Evolutionary conservation across 2,113 vertebrate species (phyloP), one percentile per base, ranked within the genome.

Genomic region (Drymodes brunneopygia): DNA sequence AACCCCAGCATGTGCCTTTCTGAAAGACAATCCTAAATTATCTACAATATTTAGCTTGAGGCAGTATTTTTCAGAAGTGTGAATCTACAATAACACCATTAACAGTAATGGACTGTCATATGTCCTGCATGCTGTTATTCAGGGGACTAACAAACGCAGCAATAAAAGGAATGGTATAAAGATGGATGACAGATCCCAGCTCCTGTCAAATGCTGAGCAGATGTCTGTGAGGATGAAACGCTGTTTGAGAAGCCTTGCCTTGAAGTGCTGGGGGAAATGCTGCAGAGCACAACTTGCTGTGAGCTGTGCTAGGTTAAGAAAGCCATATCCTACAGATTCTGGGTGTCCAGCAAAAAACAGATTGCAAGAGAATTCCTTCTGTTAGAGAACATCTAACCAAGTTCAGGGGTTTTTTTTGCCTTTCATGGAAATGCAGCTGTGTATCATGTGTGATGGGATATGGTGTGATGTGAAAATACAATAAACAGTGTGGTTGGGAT

Each of bases 1-100:
- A 82, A 82, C 61, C 44, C 31, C 78, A 85, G 73, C 45, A 60
- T 16, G 36, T 2, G 1, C 56, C 61, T 70, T 91, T 65, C 61
- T 81, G 65, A 67, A 89, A 84, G 60, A 78, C 38, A 33, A 38
- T 17, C 31, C 29, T 40, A 71, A 87, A 87, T 87, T 72, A 75
- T 75, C 84, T 71, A 0, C 5, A 61, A 70, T 73, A 87, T 81
- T 84, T 74, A 36, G 53, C 90, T 79, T n/a, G 35, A 79, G 87
- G 78, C 22, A 1, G 21, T 91, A 40, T 91, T 89, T 89, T 94
- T 81, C 1, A 0, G 60, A 71, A 47, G 69, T 5, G 9, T 47
- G 25, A 73, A 56, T 91, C 57, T 61, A 25, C 67, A 71, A 20
- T 51, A 87, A n/a, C 50, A 51, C 61, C 33, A 72, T 84, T 87